Evolutionary conservation across 1,140 invertebrate species (phyloP).

Genomic region (Spodoptera frugiperda): DNA sequence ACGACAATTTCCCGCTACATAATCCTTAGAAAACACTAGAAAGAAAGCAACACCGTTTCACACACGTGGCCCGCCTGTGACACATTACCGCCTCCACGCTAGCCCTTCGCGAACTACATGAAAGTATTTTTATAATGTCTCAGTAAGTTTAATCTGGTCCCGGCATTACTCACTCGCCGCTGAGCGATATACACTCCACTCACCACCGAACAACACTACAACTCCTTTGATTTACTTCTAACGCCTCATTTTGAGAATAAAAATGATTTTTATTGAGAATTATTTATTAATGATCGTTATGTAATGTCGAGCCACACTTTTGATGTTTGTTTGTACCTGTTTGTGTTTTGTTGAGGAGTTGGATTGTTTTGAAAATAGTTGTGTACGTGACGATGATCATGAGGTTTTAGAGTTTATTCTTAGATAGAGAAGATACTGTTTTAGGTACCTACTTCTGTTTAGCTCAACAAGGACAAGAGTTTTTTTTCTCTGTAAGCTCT

Average conservation of each 20-base stretch:
- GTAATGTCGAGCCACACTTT: background rate
- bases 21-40: too few species aligned
- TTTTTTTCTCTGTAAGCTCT: too few species aligned
- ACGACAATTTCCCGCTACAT: too few species aligned
- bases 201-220: constrained; percentile 14
- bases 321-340: constrained; percentile 3
- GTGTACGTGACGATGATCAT: too few species aligned
- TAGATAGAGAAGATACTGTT: too few species aligned
- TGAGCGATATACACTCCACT: constrained; percentile 76
- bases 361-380: background rate
- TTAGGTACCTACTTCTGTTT: too few species aligned
- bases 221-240: constrained; percentile 31
- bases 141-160: constrained; percentile 73
- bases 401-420: too few species aligned
- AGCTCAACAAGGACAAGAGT: too few species aligned
- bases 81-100: constrained; percentile 25
- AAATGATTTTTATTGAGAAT: constrained; percentile 34
- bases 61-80: background rate
- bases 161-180: constrained; percentile 78
- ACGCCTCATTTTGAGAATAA: constrained; percentile 31
- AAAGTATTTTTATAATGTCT: constrained; percentile 68
- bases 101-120: constrained; percentile 50
- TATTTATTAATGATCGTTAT: constrained; percentile 26
- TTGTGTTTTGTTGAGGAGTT: background rate
- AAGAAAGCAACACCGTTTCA: too few species aligned